These are phyloP conservation scores for Malaclemys terrapin DNA, from an alignment of 2,113 vertebrate genomes.

Conservation along the genomic window DNA sequence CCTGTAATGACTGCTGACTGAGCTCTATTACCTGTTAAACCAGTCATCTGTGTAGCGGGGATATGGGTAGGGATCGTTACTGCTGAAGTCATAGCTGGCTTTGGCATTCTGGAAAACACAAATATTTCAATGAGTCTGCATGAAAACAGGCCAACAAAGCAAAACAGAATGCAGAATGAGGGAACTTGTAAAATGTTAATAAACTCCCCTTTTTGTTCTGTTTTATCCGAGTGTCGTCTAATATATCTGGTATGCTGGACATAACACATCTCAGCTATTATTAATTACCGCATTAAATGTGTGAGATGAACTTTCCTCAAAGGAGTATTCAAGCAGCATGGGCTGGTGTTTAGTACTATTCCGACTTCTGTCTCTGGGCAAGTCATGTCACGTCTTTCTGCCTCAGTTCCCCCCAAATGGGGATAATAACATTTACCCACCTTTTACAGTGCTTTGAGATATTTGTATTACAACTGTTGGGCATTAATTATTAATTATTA, in stretches of 20 bases:
- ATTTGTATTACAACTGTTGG: not conserved
- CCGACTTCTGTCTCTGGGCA: not conserved
- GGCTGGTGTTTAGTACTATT: not conserved
- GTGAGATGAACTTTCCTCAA: not conserved
- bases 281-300: not conserved
- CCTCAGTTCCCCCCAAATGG: not conserved
- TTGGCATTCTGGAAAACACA: slow-evolving; percentile 94
- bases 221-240: accelerated
- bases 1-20: not conserved
- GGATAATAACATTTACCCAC: not conserved
- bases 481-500: not conserved
- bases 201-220: not conserved
- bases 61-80: slow-evolving; percentile 97
- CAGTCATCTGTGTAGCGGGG: slow-evolving; percentile 99
- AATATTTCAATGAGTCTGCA: slow-evolving; percentile 1
- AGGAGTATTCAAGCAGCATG: not conserved
- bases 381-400: too few relatives aligned
- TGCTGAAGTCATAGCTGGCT: slow-evolving; percentile 99
- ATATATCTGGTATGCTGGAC: not conserved
- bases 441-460: not conserved
- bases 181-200: not conserved
- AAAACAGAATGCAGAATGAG: not conserved
- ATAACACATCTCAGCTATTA: not conserved
- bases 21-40: slow-evolving; percentile 96
- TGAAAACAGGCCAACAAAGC: not conserved